Conservation (phyloP, 2,888 invertebrate species). For the Drosophila eohydei region DNA sequence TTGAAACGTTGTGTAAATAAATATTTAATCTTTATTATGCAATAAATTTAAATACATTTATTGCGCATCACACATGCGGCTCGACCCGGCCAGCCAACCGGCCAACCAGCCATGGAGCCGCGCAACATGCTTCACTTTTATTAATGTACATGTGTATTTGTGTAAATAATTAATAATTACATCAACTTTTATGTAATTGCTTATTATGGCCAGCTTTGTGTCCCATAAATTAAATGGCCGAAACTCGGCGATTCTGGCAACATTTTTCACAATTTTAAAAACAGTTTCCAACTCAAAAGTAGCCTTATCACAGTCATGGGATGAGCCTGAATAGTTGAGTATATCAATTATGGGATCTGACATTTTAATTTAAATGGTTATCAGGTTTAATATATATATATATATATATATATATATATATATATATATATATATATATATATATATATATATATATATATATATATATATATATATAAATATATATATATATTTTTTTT, state of each 20-base stretch:
- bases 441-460: no score
- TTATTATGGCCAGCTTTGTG: conserved; percentile 63
- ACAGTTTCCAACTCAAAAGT: conserved; percentile 7
- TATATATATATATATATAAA: no score
- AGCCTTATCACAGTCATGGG: neutral
- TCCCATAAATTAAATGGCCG: conserved; percentile 44
- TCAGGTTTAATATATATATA: no score
- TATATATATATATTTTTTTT: no score
- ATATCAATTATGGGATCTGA: neutral
- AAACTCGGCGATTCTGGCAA: conserved; percentile 11
- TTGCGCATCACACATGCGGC: conserved; percentile 49
- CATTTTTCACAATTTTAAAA: conserved; percentile 2
- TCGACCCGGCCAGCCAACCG: conserved; percentile 9
- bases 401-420: no score
- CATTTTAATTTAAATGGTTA: neutral
- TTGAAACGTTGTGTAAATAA: conserved; percentile 81
- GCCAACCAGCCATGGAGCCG: neutral
- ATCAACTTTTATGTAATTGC: conserved; percentile 77
- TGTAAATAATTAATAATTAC: conserved; percentile 78
- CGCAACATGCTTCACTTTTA: conserved; percentile 32
- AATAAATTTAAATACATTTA: conserved; percentile 82
- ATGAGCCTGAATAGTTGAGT: neutral
- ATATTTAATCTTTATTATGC: conserved; percentile 81
- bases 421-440: no score
- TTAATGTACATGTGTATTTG: conserved; percentile 35